Base-by-base conservation (phyloP, 1,140 invertebrate genomes). In the Goniozus legneri region DNA sequence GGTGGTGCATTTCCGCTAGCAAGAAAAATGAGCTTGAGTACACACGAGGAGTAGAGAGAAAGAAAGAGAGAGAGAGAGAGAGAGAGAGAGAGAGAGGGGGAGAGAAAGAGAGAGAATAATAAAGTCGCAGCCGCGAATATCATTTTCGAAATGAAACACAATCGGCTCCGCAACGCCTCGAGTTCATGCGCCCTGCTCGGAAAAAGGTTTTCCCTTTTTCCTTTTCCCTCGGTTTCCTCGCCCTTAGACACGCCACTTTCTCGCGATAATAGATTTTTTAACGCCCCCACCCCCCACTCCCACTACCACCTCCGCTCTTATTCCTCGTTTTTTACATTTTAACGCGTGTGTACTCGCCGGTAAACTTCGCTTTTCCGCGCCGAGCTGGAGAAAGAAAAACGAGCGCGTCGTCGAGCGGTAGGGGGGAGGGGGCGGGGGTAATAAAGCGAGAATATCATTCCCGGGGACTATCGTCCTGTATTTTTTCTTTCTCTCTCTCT, bases 101-200 rank as follows among this genome's bases (percentile, higher is more conserved):
- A 35, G 40, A 39, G 21, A 34, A 24, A 21, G 14, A 34, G 15
- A 34, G 44, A 38, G 27, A 48, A 22, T 18, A 43, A 51, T 32
- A 46, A 44, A 44, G 45, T 44, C 30, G 45, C 15, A 36, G 37
- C n/a, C n/a, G 43, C 50, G 46, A 59, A 59, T 60, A 59, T 62
- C 54, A 52, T 64, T 62, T 54, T 57, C 39, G 47, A 56, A 54
- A 64, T 62, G 50, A 6, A 10, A 62, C 60, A 64, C 59, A 64
- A 58, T 57, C 44, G 48, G 48, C 33, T 24, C n/a, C 13, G 24
- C 24, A 12, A 12, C 33, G 20, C 8, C 20, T 13, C 21, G 38
- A 27, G 22, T 8, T 13, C 21, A n/a, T 15, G 35, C 16, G 16
- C 6, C 4, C n/a, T 13, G 16, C 33, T 7, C 33, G 33, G n/a